Evolutionary conservation across 2,888 invertebrate species (phyloP), one percentile per base, ranked within the genome.

Genomic region (Tinea trinotella): DNA sequence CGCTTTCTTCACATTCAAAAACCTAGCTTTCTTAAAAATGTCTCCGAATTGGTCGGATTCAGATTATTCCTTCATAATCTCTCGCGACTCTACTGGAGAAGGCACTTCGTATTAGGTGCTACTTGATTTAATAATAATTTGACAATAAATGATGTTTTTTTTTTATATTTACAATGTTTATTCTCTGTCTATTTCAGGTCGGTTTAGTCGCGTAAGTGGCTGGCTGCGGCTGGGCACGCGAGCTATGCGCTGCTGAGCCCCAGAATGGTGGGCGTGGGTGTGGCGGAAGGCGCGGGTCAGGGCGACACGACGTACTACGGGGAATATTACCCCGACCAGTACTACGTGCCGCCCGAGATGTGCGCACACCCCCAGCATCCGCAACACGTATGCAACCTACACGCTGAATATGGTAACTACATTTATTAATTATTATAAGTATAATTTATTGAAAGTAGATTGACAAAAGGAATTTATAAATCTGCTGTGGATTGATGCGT

Each of bases 371-470:
- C 91, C 58, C 89, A 87, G 73, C 89, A 84, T 64, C 80, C 83
- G 62, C 88, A 87, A 66, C 89, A 87, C 66, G 89, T 92, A 86
- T 92, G 92, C 82, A 88, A 88, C 60, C 87, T 92, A 74, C 92
- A 92, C 67, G 87, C 91, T 65, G 92, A 92, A 75, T 92, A 90
- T 77, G 92, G 93, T 93, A n/a, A n/a, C n/a, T n/a, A 78, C 7
- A 40, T 15, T 4, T n/a, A 10, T 30, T 4, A 22, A 30, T 30
- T 30, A 10, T 2, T 30, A 30, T 30, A 10, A 30, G n/a, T 30
- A 4, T 30, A 30, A 7, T 30, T 30, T 30, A n/a, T n/a, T n/a
- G n/a, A n/a, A n/a, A n/a, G n/a, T n/a, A n/a, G n/a, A n/a, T n/a
- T n/a, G n/a, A n/a, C n/a, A n/a, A n/a, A n/a, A n/a, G n/a, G n/a